Percentiles rank a stretch among this genome's conserved stretches.
Evolutionary conservation across 1,140 invertebrate genomes (phyloP).

Genomic region (Drosophila sproati): DNA sequence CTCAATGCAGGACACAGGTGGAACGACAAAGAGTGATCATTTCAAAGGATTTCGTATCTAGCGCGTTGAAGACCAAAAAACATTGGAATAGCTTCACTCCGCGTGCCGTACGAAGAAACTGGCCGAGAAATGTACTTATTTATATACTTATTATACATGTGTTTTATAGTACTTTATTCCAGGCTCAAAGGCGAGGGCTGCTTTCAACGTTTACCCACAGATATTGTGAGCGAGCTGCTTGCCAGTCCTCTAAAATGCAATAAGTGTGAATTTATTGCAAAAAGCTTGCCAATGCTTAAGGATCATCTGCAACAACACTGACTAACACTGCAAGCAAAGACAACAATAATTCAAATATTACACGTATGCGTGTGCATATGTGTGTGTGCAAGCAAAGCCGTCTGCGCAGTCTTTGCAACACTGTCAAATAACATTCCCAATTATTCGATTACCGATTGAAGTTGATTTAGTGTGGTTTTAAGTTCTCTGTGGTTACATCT

Average conservation of each 20-base stretch:
- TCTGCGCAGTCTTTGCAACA: slow-evolving; percentile 11
- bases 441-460: not conserved
- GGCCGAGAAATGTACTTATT: not conserved
- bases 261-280: slow-evolving; percentile 88
- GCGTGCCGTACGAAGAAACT: slow-evolving; percentile 87
- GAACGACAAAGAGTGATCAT: slow-evolving; percentile 71
- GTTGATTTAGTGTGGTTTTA: not conserved
- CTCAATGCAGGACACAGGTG: too few species aligned
- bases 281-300: slow-evolving; percentile 91
- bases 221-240: slow-evolving; percentile 86
- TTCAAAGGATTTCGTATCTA: slow-evolving; percentile 93
- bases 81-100: slow-evolving; percentile 96
- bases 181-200: slow-evolving; percentile 87
- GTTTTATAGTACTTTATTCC: too few species aligned
- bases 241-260: slow-evolving; percentile 89
- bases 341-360: not conserved
- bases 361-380: not conserved
- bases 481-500: slow-evolving; percentile 24
- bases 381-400: not conserved
- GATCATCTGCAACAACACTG: slow-evolving; percentile 87
- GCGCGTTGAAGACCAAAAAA: slow-evolving; percentile 92
- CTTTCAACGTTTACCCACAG: slow-evolving; percentile 86
- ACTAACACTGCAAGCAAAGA: not conserved
- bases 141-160: slow-evolving; percentile 14
- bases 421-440: not conserved